Conservation (phyloP, 2,797 vertebrate genomes). For the Cyclura pinguis region DNA sequence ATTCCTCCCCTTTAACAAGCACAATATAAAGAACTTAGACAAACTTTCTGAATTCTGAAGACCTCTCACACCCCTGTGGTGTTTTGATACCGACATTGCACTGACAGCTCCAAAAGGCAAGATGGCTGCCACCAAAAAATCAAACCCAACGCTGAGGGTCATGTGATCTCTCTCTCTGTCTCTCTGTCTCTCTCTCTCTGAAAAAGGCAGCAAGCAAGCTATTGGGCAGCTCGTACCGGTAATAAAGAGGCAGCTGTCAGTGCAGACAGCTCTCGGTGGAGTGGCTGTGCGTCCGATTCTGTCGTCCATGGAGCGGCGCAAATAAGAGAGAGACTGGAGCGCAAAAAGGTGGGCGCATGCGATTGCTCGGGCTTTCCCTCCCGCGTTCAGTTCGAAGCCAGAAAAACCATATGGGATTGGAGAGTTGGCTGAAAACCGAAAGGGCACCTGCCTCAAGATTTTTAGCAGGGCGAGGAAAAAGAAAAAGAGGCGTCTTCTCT, state of each 20-base stretch:
- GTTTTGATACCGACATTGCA: not conserved
- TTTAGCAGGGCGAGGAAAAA: not conserved
- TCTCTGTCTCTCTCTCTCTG: not conserved
- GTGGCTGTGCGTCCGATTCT: not conserved
- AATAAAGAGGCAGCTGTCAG: not conserved
- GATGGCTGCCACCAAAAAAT: conserved; percentile 25
- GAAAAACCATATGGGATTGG: not conserved
- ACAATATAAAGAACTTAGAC: not conserved
- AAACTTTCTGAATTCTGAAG: not conserved
- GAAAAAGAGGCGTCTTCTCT: rapidly evolving
- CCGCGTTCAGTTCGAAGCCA: not conserved
- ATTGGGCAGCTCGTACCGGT: not conserved
- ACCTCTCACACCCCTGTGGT: rapidly evolving
- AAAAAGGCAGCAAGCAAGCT: not conserved
- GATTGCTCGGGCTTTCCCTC: not conserved
- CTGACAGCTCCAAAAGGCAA: conserved; percentile 32
- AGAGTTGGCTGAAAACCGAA: rapidly evolving
- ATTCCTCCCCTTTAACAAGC: not conserved
- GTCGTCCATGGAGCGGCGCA: not conserved
- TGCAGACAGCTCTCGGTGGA: not conserved
- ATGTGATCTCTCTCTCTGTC: not conserved
- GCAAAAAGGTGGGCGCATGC: not conserved
- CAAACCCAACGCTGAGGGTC: not conserved
- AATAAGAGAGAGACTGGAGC: not conserved
- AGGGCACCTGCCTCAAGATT: not conserved